Evolutionary conservation across 2,113 vertebrate genomes (phyloP), one percentile per base, ranked within the genome.

Genomic region (Tachuris rubrigastra): DNA sequence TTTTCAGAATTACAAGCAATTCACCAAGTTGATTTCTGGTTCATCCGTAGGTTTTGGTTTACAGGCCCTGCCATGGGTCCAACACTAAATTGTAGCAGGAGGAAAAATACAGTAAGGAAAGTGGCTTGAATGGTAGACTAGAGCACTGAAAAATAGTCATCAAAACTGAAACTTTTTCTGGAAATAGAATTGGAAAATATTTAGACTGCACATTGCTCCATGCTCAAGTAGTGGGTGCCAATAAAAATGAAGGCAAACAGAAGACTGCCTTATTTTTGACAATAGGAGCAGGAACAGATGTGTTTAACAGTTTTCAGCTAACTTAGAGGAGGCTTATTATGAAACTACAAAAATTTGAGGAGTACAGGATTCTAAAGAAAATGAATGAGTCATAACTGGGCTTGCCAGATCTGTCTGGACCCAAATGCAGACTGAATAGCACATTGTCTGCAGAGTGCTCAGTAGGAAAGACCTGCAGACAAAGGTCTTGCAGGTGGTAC

Each of bases 151-250:
- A 79, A 87, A 66, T 7, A 89, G n/a, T 74, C 39, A 65, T 59
- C 62, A 83, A 89, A 89, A 83, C 59, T 50, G 63, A 90, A 83
- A 59, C 63, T 47, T 87, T 37, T 87, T 88, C 82, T 96, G 90
- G 87, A 95, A 95, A 56, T 86, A 93, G 47, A 92, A 75, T 27
- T 75, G 86, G 92, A 94, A 96, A 93, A 92, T 94, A 96, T 59
- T 95, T 91, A 90, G 75, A 52, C 52, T 63, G 68, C n/a, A 12
- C 47, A 89, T 90, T 14, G 7, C n/a, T 89, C 85, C 71, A 4
- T 10, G 10, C 37, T 79, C 6, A 23, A 77, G 63, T 59, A 71
- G 65, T 10, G 39, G 12, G 10, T 88, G 95, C 95, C 92, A 96
- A 63, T 71, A 80, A 86, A 94, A 96, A 87, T 82, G 71, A 87